phyloP scores from a whole-genome alignment of 2,888 invertebrate genomes.

The Trissonchulus latispiculum region DNA sequence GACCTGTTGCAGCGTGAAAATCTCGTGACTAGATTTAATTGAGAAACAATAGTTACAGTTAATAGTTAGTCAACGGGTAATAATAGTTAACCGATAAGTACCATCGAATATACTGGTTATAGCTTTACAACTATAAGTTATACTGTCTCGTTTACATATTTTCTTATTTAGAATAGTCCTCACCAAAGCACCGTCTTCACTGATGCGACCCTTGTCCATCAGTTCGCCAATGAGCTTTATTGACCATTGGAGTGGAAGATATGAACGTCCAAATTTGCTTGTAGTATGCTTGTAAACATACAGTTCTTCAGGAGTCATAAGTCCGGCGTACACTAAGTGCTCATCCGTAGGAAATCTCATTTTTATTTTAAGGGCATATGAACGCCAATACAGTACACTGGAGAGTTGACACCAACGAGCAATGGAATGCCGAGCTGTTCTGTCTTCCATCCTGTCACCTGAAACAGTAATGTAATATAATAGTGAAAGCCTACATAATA shows the following conservation, averaged over 20 bases:
- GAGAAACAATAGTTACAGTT: too few relatives aligned
- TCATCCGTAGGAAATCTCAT: slow-evolving; percentile 47
- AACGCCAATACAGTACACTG: slow-evolving; percentile 45
- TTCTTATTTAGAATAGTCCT: too few relatives aligned
- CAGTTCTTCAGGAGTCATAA: slow-evolving; percentile 46
- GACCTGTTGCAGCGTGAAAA: too few relatives aligned
- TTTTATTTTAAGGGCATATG: slow-evolving; percentile 44
- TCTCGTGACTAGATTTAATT: too few relatives aligned
- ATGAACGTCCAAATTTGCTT: background rate
- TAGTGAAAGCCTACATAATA: too few relatives aligned
- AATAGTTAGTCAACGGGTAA: too few relatives aligned
- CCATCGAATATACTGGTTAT: too few relatives aligned
- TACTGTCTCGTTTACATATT: too few relatives aligned
- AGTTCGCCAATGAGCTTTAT: background rate
- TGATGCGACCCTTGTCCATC: background rate
- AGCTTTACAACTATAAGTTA: too few relatives aligned
- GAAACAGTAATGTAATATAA: too few relatives aligned
- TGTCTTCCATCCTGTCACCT: too few relatives aligned
- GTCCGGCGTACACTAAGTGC: slow-evolving; percentile 47
- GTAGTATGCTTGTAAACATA: slow-evolving; percentile 38
- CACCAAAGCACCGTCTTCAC: background rate
- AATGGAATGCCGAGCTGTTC: slow-evolving; percentile 42
- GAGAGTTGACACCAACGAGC: slow-evolving; percentile 46
- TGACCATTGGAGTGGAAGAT: background rate
- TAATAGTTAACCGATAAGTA: too few relatives aligned